Percentiles rank a stretch among this genome's conserved stretches.
Conservation (phyloP, 2,113 vertebrate species). For the Petaurus breviceps region DNA sequence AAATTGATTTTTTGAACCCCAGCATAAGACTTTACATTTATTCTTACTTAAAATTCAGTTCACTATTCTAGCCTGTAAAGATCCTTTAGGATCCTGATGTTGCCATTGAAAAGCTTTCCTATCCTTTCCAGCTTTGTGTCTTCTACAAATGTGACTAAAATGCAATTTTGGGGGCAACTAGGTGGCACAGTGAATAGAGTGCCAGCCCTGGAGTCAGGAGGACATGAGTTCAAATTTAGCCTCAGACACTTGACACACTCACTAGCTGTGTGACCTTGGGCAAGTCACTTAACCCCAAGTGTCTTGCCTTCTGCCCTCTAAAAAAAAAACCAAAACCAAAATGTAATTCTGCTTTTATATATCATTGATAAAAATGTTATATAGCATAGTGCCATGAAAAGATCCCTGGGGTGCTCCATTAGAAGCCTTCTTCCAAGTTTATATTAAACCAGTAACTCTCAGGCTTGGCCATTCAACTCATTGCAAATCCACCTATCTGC, state of each 20-base stretch:
- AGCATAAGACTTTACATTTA: background rate
- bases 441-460: background rate
- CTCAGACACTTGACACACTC: too few relatives aligned
- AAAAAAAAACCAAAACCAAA: background rate
- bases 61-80: background rate
- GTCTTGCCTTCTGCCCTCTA: too few relatives aligned
- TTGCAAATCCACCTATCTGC: background rate
- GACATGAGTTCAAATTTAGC: too few relatives aligned
- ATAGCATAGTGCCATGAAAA: background rate
- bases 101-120: background rate
- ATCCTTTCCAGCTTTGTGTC: background rate
- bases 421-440: background rate
- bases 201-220: too few relatives aligned
- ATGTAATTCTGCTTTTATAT: background rate
- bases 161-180: background rate
- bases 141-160: background rate
- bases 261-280: too few relatives aligned
- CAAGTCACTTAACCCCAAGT: too few relatives aligned
- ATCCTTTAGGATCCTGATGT: background rate
- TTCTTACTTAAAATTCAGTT: background rate
- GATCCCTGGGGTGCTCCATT: background rate
- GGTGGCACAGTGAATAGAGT: too few relatives aligned
- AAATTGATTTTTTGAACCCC: background rate
- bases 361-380: background rate
- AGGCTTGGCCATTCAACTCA: background rate